Conservation (phyloP, 2,797 vertebrate species). For the Echeneis naucrates region DNA sequence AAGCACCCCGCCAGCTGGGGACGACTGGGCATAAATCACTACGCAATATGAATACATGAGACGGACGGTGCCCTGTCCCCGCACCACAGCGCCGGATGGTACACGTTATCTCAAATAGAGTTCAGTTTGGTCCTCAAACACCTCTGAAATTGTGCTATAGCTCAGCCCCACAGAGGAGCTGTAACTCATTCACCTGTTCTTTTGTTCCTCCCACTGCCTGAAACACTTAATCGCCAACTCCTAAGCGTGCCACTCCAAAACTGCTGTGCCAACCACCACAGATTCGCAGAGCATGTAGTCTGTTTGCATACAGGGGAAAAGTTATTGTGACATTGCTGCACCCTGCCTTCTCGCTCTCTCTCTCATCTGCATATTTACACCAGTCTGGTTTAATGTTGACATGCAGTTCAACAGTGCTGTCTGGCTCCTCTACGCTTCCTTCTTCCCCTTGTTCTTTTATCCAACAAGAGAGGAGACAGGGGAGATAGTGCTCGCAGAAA, state of each 20-base stretch:
- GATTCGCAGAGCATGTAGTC: conserved; percentile 23
- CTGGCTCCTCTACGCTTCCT: neutral
- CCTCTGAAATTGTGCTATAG: conserved; percentile 18
- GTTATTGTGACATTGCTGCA: conserved; percentile 5
- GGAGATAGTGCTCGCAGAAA: neutral
- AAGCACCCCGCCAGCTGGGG: conserved; percentile 45
- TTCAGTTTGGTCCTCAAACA: conserved; percentile 50
- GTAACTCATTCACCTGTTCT: neutral
- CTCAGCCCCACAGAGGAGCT: conserved; percentile 32
- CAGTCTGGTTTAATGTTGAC: conserved; percentile 16
- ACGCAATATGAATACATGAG: conserved; percentile 57
- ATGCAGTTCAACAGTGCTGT: conserved; percentile 2
- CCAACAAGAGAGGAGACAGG: neutral
- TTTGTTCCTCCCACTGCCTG: conserved; percentile 32
- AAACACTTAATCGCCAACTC: conserved; percentile 16
- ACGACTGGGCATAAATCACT: conserved; percentile 69
- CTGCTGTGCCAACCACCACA: conserved; percentile 18
- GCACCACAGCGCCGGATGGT: conserved; percentile 36
- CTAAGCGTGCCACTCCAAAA: conserved; percentile 5
- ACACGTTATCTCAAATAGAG: conserved; percentile 45
- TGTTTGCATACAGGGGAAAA: conserved; percentile 29
- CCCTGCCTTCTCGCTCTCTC: no score
- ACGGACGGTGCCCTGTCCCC: conserved; percentile 37
- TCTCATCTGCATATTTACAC: conserved; percentile 5
- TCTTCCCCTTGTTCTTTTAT: conserved; percentile 8